phyloP scores from a whole-genome alignment of 2,113 vertebrate genomes.

The Mobula birostris region DNA sequence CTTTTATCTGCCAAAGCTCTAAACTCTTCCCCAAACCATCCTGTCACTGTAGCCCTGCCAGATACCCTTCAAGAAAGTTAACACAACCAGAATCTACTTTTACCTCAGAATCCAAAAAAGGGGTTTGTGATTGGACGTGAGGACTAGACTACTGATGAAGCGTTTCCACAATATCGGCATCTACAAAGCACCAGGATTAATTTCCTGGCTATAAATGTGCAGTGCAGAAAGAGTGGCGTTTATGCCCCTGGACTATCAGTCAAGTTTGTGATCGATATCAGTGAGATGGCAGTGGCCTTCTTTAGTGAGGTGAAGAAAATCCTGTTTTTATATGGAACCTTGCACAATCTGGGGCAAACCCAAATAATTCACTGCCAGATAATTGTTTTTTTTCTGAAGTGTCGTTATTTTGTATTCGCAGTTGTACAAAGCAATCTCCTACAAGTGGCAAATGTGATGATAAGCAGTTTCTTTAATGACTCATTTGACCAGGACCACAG shows the following conservation, averaged over 20 bases:
- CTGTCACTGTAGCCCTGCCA: background rate
- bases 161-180: background rate
- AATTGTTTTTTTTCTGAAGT: background rate
- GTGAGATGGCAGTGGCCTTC: background rate
- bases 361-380: background rate
- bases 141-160: background rate
- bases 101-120: background rate
- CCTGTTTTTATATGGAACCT: background rate
- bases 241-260: background rate
- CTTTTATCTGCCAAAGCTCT: too few relatives aligned
- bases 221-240: background rate
- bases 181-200: background rate
- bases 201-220: background rate
- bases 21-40: background rate
- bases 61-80: background rate
- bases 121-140: background rate
- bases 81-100: background rate
- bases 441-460: too few relatives aligned
- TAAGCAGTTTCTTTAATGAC: too few relatives aligned
- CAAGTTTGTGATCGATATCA: background rate
- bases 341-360: background rate
- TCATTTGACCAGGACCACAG: too few relatives aligned
- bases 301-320: too few relatives aligned
- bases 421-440: too few relatives aligned
- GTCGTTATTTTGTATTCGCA: background rate